Conservation (phyloP, 2,113 vertebrate genomes). For the Apteryx mantelli region DNA sequence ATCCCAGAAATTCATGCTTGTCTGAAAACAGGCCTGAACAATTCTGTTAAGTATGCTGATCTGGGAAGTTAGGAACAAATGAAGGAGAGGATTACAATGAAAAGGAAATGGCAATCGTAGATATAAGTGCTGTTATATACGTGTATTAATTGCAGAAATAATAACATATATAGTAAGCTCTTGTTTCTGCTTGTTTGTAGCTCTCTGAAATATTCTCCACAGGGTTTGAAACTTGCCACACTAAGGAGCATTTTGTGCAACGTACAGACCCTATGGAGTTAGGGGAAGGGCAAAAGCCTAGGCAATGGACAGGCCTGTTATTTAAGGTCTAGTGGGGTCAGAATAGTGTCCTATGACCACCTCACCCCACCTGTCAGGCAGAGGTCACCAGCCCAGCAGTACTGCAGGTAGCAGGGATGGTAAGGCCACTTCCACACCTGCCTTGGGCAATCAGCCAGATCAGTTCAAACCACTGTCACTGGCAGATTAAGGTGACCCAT, state of each 20-base stretch:
- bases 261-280: not conserved
- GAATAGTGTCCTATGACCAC: not conserved
- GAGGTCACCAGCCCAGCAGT: not conserved
- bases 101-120: not conserved
- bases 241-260: not conserved
- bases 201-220: not conserved
- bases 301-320: not conserved
- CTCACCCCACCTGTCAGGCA: not conserved
- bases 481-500: not conserved
- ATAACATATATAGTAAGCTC: not conserved
- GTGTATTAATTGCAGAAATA: not conserved
- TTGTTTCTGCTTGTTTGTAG: not conserved
- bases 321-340: not conserved
- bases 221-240: not conserved
- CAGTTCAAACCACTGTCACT: not conserved
- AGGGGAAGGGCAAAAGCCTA: not conserved
- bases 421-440: accelerated
- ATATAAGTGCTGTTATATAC: not conserved
- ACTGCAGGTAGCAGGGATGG: not conserved
- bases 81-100: not conserved
- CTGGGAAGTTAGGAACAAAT: not conserved
- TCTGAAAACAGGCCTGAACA: not conserved
- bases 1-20: not conserved
- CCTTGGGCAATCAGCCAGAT: not conserved
- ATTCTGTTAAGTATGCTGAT: not conserved